Conservation (phyloP, 2,113 vertebrate species). For the Poicephalus gulielmi region DNA sequence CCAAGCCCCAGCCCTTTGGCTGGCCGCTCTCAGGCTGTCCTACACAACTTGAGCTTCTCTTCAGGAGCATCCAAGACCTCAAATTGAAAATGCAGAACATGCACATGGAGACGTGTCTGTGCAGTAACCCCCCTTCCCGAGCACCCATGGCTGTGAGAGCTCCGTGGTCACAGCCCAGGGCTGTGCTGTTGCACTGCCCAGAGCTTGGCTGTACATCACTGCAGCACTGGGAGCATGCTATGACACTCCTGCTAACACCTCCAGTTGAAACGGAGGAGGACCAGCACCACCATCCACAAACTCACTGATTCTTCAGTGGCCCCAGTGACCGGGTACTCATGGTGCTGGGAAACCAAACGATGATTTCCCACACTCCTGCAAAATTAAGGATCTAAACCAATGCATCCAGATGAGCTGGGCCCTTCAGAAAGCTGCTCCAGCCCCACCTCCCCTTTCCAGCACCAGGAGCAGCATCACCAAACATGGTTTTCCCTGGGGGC, state of each 20-base stretch:
- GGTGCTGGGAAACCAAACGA: not conserved
- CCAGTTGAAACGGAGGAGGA: not conserved
- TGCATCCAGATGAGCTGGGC: fast-evolving
- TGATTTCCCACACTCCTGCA: not conserved
- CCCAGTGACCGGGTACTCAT: not conserved
- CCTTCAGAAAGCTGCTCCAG: not conserved
- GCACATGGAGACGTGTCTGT: fast-evolving
- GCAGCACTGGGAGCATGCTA: fast-evolving
- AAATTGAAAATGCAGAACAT: fast-evolving
- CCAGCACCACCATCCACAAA: not conserved
- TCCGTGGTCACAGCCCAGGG: not conserved
- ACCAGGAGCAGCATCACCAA: not conserved
- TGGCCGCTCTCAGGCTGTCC: not conserved
- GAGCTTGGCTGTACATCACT: not conserved
- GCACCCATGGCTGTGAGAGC: too few relatives aligned
- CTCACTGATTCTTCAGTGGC: not conserved
- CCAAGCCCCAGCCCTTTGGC: not conserved
- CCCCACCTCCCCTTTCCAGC: not conserved
- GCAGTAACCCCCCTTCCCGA: fast-evolving
- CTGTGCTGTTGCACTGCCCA: not conserved
- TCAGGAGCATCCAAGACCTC: not conserved
- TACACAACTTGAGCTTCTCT: not conserved
- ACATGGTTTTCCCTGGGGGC: fast-evolving
- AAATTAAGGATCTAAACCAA: not conserved
- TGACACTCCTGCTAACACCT: not conserved